phyloP scores from a whole-genome alignment of 2,888 invertebrate genomes.

The Hemaris fuciformis region DNA sequence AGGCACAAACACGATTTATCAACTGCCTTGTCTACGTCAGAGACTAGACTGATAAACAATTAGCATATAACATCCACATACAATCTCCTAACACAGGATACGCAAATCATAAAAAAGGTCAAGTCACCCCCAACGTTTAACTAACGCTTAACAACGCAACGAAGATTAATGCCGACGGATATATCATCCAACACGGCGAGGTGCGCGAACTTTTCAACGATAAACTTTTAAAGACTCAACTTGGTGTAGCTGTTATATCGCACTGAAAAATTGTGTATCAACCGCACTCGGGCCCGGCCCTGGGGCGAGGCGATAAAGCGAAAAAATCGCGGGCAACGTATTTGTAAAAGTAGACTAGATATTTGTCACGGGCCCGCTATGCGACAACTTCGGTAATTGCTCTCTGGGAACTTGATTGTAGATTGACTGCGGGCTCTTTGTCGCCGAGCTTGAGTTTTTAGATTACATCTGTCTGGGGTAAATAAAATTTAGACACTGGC shows the following conservation, averaged over 20 bases:
- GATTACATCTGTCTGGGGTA: background rate
- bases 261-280: slow-evolving; percentile 79
- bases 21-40: background rate
- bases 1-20: background rate
- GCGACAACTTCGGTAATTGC: slow-evolving; percentile 72
- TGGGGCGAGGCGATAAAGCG: slow-evolving; percentile 71
- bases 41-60: background rate
- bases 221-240: slow-evolving; percentile 81
- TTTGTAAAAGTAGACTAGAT: slow-evolving; percentile 72
- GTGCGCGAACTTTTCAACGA: slow-evolving; percentile 72
- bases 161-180: slow-evolving; percentile 74
- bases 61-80: background rate
- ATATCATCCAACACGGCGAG: slow-evolving; percentile 64
- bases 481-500: slow-evolving; percentile 21
- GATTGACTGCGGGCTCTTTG: slow-evolving; percentile 23
- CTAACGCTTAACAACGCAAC: slow-evolving; percentile 58
- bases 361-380: slow-evolving; percentile 64
- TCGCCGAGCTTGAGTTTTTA: slow-evolving; percentile 20
- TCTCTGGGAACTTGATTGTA: slow-evolving; percentile 54
- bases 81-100: background rate
- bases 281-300: slow-evolving; percentile 47
- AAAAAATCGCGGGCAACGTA: slow-evolving; percentile 68
- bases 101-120: slow-evolving; percentile 30
- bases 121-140: slow-evolving; percentile 50
- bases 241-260: slow-evolving; percentile 67